Percentiles rank a stretch among this genome's conserved stretches.
Evolutionary conservation across 2,888 invertebrate species (phyloP).

Genomic region (Drosophila paramelanica): DNA sequence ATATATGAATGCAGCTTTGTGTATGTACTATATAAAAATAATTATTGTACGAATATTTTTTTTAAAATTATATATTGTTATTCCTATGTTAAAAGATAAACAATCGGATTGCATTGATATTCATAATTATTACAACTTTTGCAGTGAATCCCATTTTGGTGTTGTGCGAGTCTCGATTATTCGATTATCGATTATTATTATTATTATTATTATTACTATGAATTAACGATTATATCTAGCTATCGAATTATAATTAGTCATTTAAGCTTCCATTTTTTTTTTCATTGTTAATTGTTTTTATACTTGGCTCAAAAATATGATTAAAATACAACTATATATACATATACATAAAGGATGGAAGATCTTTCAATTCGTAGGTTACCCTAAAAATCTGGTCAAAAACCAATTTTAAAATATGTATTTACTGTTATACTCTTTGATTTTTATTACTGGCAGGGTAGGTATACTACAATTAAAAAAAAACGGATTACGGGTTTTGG

Average conservation of each 20-base stretch:
- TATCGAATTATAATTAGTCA: constrained; percentile 46
- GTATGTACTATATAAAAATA: constrained; percentile 51
- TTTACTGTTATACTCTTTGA: too few species aligned
- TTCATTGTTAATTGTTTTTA: constrained; percentile 79
- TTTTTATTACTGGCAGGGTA: too few species aligned
- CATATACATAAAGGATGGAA: constrained; percentile 32
- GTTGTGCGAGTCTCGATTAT: constrained; percentile 43
- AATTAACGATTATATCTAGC: constrained; percentile 39
- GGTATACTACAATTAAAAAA: too few species aligned
- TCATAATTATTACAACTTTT: constrained; percentile 39
- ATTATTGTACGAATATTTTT: constrained; percentile 26
- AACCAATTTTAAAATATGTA: too few species aligned
- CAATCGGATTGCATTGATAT: constrained; percentile 23
- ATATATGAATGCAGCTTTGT: constrained; percentile 29
- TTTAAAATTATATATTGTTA: constrained; percentile 45
- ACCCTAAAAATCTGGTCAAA: neutral
- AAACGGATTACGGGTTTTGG: too few species aligned
- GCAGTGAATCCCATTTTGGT: constrained; percentile 40
- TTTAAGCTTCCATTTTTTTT: constrained; percentile 57
- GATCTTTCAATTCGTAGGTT: neutral
- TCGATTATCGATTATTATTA: constrained; percentile 33
- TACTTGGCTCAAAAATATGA: constrained; percentile 68
- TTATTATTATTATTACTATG: constrained; percentile 17
- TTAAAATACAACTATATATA: constrained; percentile 51
- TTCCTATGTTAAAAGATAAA: constrained; percentile 37